Evolutionary conservation across 1,140 invertebrate species (phyloP).

Genomic region (Drosophila sulfurigaster): DNA sequence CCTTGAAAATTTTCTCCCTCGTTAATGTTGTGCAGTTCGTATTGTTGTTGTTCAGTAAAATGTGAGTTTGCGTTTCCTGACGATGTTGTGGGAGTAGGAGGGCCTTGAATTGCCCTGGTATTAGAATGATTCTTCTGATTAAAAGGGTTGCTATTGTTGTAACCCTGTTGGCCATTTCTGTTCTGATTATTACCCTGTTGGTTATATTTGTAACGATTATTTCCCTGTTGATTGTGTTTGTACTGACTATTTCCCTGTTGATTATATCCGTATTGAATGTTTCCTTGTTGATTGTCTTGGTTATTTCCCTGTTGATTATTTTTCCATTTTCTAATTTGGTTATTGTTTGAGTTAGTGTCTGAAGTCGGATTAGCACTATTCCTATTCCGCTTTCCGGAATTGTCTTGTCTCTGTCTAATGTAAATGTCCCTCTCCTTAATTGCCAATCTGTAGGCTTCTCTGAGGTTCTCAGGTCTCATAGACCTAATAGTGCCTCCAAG

Average conservation of each 20-base stretch:
- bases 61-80: too few relatives aligned
- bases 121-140: background rate
- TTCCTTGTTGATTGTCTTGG: background rate
- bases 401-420: background rate
- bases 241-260: background rate
- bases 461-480: background rate
- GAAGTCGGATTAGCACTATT: too few relatives aligned
- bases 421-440: constrained; percentile 1
- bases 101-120: background rate
- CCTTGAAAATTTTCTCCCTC: background rate
- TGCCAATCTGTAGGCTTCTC: background rate
- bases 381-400: background rate
- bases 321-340: background rate
- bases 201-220: background rate
- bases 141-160: background rate
- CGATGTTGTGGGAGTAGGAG: background rate
- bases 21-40: background rate
- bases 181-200: background rate
- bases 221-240: background rate
- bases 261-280: background rate
- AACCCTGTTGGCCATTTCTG: background rate
- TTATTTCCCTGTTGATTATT: background rate
- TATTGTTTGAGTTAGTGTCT: background rate
- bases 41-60: background rate
- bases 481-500: background rate